Evolutionary conservation across 1,140 invertebrate species (phyloP), one percentile per base, ranked within the genome.

Genomic region (Macrobrachium nipponense): DNA sequence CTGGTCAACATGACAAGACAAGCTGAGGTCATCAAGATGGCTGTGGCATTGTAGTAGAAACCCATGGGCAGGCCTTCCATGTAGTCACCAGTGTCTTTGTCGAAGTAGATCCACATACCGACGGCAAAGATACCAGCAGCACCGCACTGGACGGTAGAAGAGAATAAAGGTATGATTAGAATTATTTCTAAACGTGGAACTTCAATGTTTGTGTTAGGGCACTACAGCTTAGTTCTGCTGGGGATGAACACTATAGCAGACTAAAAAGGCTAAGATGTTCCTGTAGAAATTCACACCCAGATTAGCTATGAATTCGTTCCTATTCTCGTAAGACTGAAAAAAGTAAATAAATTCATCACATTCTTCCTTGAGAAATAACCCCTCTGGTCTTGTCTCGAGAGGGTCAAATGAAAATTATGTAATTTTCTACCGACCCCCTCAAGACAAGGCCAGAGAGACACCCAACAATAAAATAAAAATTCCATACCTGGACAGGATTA

Each of bases 21-120:
- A 0, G 95, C 93, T 0, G 93, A 92, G 44, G 94, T 92, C 44
- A 97, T 94, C 59, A 97, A 91, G 61, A 97, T 93, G 89, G 96
- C 96, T 82, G 95, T 92, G 15, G 96, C 96, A 70, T 94, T 95
- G 91, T 96, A 96, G 90, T 95, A 96, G 64, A 94, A 92, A 78
- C 94, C 91, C 59, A 96, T 93, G 73, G 95, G 92, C 36, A 97
- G 90, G 80, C 94, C 94, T 10, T 93, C 92, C 58, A 97, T 93
- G 94, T 95, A 96, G 87, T 97, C 95, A 89, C 95, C 94, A 88
- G 96, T 94, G 0, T 94, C 94, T 6, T 94, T 93, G 87, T 97
- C 96, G 23, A 96, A 92, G 79, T 95, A 93, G 88, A 97, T 92
- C 95, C 95, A 97, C 23, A 97, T 91, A 60, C 95, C 94, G 8